Evolutionary conservation across 2,113 vertebrate genomes (phyloP).

Genomic region (Junco hyemalis): DNA sequence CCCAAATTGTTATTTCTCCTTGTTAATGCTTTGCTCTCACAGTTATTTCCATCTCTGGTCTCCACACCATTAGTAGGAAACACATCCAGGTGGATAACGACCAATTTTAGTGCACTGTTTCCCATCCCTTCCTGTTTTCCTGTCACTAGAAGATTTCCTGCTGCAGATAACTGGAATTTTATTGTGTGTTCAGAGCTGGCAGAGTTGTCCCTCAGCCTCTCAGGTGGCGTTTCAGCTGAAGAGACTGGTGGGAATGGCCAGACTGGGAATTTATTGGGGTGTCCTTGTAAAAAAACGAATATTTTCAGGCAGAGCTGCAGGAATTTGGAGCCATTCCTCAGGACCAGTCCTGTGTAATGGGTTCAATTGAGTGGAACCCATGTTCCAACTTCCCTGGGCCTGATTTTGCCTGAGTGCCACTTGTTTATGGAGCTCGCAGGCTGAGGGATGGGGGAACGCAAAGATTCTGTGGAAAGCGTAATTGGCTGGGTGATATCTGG

Average conservation of each 20-base stretch:
- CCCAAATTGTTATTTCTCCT: not conserved
- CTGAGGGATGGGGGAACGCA: not conserved
- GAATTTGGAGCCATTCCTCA: not conserved
- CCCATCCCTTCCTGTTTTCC: not conserved
- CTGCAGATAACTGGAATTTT: not conserved
- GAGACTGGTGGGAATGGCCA: not conserved
- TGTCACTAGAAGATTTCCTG: not conserved
- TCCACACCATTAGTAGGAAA: not conserved
- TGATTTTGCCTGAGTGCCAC: not conserved
- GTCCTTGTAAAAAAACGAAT: not conserved
- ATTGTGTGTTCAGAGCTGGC: not conserved
- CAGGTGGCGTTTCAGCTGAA: accelerated
- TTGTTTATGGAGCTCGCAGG: not conserved
- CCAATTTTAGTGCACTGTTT: accelerated
- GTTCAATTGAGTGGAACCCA: conserved; percentile 42
- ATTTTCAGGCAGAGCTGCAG: not conserved
- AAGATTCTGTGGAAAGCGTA: not conserved
- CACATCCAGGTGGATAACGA: not conserved
- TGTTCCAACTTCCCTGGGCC: not conserved
- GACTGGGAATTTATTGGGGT: not conserved
- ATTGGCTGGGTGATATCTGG: conserved; percentile 4
- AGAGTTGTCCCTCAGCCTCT: not conserved
- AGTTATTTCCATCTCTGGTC: not conserved
- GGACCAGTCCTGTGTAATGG: not conserved
- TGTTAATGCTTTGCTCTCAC: not conserved